Percentiles rank a stretch among this genome's conserved stretches.
phyloP scores from a whole-genome alignment of 2,113 vertebrate genomes.

The Silurus glanis region DNA sequence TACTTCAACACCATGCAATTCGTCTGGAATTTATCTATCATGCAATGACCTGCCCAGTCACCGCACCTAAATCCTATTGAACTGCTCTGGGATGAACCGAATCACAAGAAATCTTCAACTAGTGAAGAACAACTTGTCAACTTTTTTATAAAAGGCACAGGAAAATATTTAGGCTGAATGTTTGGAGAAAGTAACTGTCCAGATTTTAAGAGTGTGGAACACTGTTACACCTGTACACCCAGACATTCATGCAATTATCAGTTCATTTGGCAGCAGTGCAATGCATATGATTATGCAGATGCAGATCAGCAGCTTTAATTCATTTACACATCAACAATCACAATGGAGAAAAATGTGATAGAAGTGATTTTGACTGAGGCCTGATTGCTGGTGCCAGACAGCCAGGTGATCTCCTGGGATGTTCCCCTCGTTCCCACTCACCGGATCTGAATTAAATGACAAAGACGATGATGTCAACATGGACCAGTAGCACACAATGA shows the following conservation, averaged over 20 bases:
- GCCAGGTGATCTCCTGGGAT: background rate
- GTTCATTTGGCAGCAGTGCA: background rate
- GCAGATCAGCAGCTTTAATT: background rate
- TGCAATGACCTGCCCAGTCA: no score
- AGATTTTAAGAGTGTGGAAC: no score
- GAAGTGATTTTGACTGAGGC: background rate
- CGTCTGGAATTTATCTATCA: no score
- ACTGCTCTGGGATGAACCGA: no score
- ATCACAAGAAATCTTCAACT: no score
- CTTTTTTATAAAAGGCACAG: no score
- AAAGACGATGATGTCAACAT: background rate
- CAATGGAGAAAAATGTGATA: background rate
- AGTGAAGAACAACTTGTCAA: no score
- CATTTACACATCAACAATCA: background rate
- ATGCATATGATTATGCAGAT: background rate
- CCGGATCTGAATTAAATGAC: background rate
- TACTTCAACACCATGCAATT: no score
- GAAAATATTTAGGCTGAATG: no score
- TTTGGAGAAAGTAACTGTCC: no score
- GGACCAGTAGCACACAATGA: background rate
- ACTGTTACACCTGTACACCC: no score
- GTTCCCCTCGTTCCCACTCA: background rate
- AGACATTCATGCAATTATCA: background rate
- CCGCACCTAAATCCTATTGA: no score
- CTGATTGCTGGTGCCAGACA: background rate